Percentiles rank a stretch among this genome's conserved stretches.
phyloP scores from a whole-genome alignment of 2,113 vertebrate species.

The Elgaria multicarinata region DNA sequence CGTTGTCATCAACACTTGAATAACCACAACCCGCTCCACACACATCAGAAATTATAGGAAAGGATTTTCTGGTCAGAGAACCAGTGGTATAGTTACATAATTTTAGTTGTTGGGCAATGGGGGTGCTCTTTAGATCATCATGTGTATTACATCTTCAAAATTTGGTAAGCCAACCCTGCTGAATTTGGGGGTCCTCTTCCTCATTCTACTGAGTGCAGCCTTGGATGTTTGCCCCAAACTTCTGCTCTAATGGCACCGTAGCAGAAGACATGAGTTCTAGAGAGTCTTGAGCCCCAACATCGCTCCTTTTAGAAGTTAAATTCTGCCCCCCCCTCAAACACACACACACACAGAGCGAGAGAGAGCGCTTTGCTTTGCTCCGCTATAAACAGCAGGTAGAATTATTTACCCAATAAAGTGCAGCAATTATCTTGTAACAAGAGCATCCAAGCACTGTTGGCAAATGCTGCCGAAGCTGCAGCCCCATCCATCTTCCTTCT shows the following conservation, averaged over 20 bases:
- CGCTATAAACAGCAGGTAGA: neutral
- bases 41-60: neutral
- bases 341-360: too few relatives aligned
- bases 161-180: neutral
- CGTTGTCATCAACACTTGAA: neutral
- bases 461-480: conserved; percentile 1
- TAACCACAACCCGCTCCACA: neutral
- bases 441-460: conserved; percentile 1
- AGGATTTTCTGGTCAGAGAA: neutral
- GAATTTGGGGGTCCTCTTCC: neutral
- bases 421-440: neutral
- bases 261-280: neutral
- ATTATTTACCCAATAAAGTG: conserved; percentile 6
- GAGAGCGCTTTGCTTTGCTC: too few relatives aligned
- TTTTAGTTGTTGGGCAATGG: neutral
- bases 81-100: neutral
- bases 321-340: neutral
- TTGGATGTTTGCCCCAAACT: neutral
- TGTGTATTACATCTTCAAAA: neutral
- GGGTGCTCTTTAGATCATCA: neutral
- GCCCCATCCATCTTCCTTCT: neutral
- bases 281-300: too few relatives aligned
- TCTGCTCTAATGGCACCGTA: neutral
- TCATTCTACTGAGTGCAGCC: neutral
- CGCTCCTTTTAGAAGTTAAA: neutral